Base-by-base conservation (phyloP, 2,113 vertebrate species). In the Fulica atra region DNA sequence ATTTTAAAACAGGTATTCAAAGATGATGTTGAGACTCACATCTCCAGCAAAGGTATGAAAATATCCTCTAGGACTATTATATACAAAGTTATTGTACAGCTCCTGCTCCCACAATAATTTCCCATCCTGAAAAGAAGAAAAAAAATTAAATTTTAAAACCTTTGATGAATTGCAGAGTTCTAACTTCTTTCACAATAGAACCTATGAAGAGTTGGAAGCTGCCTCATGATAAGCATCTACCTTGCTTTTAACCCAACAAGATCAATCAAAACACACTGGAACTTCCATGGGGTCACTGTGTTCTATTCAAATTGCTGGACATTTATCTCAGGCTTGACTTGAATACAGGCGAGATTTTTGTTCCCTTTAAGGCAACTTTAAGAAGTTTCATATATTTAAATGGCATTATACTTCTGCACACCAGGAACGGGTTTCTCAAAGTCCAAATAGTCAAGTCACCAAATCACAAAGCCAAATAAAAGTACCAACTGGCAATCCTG, bases 1-100 rank as follows among this genome's bases (percentile, higher is more conserved):
- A 86, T 64, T 93, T 82, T 20, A 70, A 86, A 94, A 72, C 5
- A 86, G 7, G 20, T 80, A 60, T 83, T 95, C 18, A 96, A 96
- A 94, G 51, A 95, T 1, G 51, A 95, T 1, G 9, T 57, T 89
- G 54, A 90, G 51, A 94, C 98, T 98, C 97, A 95, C 96, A 97
- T 99, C 99, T 98, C 99, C 99, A 97, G 98, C 97, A 95, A 99
- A 99, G 29, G 99, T 98, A 98, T 99, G 98, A 98, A 99, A 99
- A 98, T 99, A 99, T 89, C 98, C 96, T 98, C 98, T 99, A 97
- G 99, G 98, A 97, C 98, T 98, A 98, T 98, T 99, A 98, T 99
- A 98, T 97, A 98, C 97, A 98, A 99, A 99, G 97, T 98, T 99
- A 98, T 99, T 99, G 98, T 99, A 99, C 78, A 99, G 98, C 94